Base-by-base conservation (phyloP, 1,140 invertebrate species). In the Trypoxylus dichotomus region DNA sequence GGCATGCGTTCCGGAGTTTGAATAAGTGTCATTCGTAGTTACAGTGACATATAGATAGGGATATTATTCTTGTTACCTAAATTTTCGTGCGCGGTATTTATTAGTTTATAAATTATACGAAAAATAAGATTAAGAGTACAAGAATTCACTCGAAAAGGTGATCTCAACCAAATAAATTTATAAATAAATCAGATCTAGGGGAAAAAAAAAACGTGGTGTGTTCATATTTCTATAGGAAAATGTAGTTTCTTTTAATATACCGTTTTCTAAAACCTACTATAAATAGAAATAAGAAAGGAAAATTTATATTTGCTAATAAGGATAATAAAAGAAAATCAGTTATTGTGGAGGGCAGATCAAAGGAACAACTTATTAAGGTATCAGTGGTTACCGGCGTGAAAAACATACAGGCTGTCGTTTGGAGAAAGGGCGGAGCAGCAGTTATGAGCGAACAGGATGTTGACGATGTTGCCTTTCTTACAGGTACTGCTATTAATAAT, bases 391-490 rank as follows among this genome's bases (percentile, higher is more conserved):
- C 84, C 76, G 85, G 86, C 79, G 82, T 81, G 58, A 80, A 82
- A 75, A 83, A 85, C 78, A 81, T 86, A 54, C 85, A 87, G 79
- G 83, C 86, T 47, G 87, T 87, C 80, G 85, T 87, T 80, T 88
- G 86, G 86, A 82, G 85, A 79, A 83, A 85, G 29, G 82, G 82
- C 75, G 80, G 80, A 43, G 78, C 63, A 78, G n/a, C 60, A 63
- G 84, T 85, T 79, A 94, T 94, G 92, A 93, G 93, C 86, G 95
- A 96, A 84, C 94, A 95, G 86, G 95, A 97, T 90, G 91, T 97
- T 82, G 95, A 96, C 86, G 95, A 97, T 89, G 95, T 96, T 83
- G 95, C 95, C 42, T 96, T 96, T 89, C 88, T 96, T 84, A 96
- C 95, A 90, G 95, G 95, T 95, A 87, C 83, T 83, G 15, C 71